Evolutionary conservation across 1,140 invertebrate genomes (phyloP), one percentile per base, ranked within the genome.

Genomic region (Pogonomyrmex barbatus): DNA sequence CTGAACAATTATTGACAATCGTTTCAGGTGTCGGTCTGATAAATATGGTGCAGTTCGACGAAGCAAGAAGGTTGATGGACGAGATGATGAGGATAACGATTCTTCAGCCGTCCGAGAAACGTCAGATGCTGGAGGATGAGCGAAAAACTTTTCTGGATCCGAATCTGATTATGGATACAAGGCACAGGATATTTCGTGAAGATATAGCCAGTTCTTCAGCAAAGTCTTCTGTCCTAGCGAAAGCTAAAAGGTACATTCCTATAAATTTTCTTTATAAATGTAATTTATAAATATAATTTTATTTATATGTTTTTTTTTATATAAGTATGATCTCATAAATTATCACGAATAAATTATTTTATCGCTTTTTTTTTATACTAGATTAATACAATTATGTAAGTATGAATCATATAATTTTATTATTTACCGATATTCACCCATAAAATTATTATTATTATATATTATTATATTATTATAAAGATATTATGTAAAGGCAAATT

Each of bases 161-260:
- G 9, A 91, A 91, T 73, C 1, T 91, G 9, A 78, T 89, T 62
- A 91, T 91, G 90, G 87, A 91, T 4, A 76, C 77, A 14, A 89
- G 90, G 0, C 90, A 91, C 17, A 81, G 56, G 24, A 85, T 88
- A 62, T 50, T 65, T 24, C 54, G 63, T 12, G 89, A 90, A 2
- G 36, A 88, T 30, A 33, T 77, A 6, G 30, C 33, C 8, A 33
- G 12, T 50, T 68, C 67, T 5, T 3, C 63, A 8, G 47, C 36
- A 3, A 90, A 81, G 30, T 8, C 4, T 12, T 81, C 87, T n/a
- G 42, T 71, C 45, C 17, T 87, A 4, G 24, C 56, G 0, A 87
- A 91, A 50, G 39, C 87, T 0, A 78, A 24, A 47, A 90, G 50
- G 90, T 91, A 87, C 5, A 65, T 17, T 36, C 2, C 42, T 58